Percentiles rank a stretch among this genome's conserved stretches.
These are phyloP conservation scores for Callyntrura sp. DNA, from an alignment of 2,888 invertebrate species.

Conservation along the genomic window DNA sequence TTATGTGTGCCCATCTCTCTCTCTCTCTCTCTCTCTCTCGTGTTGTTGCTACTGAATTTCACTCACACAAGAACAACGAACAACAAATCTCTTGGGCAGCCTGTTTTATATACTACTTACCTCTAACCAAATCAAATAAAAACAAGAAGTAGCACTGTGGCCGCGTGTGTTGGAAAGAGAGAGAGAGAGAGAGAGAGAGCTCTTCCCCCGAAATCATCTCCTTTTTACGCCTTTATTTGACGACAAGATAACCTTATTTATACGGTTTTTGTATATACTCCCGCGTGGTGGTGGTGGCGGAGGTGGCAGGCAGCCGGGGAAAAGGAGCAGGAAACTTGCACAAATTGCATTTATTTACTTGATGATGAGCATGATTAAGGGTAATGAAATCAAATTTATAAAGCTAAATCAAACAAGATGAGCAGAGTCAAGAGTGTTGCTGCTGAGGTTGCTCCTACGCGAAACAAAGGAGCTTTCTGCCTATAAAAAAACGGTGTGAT, in stretches of 20 bases:
- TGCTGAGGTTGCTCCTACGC: neutral
- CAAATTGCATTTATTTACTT: slow-evolving; percentile 79
- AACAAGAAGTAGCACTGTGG: neutral
- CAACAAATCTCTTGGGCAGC: slow-evolving; percentile 76
- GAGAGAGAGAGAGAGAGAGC: neutral
- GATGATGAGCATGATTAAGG: slow-evolving; percentile 79
- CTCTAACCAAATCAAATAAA: slow-evolving; percentile 75
- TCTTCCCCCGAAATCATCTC: neutral
- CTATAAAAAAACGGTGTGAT: neutral
- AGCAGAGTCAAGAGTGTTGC: slow-evolving; percentile 53
- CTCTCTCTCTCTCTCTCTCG: slow-evolving; percentile 6
- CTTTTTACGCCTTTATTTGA: neutral
- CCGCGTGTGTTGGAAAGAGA: too few species aligned
- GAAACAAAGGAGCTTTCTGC: too few species aligned
- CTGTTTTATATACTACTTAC: slow-evolving; percentile 47
- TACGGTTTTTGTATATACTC: neutral
- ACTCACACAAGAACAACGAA: slow-evolving; percentile 52
- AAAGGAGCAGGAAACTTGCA: slow-evolving; percentile 75
- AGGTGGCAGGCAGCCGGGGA: neutral
- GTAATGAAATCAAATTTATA: slow-evolving; percentile 79
- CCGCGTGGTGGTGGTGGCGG: neutral
- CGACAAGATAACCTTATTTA: neutral
- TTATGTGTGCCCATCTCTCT: slow-evolving; percentile 51
- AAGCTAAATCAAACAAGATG: slow-evolving; percentile 74
- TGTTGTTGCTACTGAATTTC: slow-evolving; percentile 69